Conservation (phyloP, 2,888 invertebrate genomes). For the Andrena trimmerana region DNA sequence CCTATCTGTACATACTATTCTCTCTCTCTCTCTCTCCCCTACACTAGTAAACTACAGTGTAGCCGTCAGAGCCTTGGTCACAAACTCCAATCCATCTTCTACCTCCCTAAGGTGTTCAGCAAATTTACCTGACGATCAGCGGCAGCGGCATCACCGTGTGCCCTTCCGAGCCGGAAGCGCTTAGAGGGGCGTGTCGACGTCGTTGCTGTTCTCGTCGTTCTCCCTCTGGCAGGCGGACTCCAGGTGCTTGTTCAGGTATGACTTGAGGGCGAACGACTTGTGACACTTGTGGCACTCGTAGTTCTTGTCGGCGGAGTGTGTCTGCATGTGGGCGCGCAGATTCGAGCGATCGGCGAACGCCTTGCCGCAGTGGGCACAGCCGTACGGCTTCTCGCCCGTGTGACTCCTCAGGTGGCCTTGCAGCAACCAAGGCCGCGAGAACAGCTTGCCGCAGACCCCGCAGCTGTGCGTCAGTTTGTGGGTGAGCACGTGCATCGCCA, state of each 20-base stretch:
- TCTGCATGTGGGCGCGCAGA: slow-evolving; percentile 97
- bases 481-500: slow-evolving; percentile 97
- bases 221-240: slow-evolving; percentile 94
- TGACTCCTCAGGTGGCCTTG: slow-evolving; percentile 96
- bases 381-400: slow-evolving; percentile 97
- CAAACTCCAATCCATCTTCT: too few relatives aligned
- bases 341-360: slow-evolving; percentile 97
- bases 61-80: too few relatives aligned
- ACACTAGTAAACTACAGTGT: too few relatives aligned
- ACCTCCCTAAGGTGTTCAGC: neutral
- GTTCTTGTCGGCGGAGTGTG: slow-evolving; percentile 96
- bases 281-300: slow-evolving; percentile 95
- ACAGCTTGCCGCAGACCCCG: slow-evolving; percentile 96
- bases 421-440: slow-evolving; percentile 98
- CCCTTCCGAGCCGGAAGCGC: neutral
- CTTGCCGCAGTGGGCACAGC: slow-evolving; percentile 96
- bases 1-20: too few relatives aligned
- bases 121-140: slow-evolving; percentile 21
- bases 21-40: too few relatives aligned
- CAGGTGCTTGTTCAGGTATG: slow-evolving; percentile 97
- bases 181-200: slow-evolving; percentile 75
- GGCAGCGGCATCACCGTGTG: slow-evolving; percentile 3
- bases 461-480: slow-evolving; percentile 98
- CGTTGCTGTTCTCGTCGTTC: slow-evolving; percentile 78
- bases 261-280: slow-evolving; percentile 97